Evolutionary conservation across 2,797 vertebrate species (phyloP), one percentile per base, ranked within the genome.

Genomic region (Halcyon smyrnensis): DNA sequence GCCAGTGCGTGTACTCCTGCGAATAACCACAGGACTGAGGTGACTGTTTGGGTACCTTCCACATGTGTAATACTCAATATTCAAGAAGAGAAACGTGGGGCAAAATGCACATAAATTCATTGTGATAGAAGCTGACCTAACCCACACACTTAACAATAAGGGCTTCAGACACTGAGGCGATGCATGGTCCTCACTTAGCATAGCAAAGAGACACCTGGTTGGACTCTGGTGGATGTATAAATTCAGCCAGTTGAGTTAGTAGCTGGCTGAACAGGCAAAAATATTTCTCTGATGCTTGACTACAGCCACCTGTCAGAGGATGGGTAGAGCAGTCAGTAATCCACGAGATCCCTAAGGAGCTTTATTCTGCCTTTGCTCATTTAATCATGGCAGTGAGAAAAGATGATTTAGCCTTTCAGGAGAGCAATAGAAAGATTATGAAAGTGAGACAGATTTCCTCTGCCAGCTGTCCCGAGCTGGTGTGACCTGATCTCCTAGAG

Each of bases 221-320:
- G 75, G 32, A 21, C 30, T 69, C 62, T 28, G 45, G 20, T 30
- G 17, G 23, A 9, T 5, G 41, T 46, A n/a, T 67, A 37, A 54
- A 73, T 36, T 78, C 60, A 86, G n/a, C 28, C 69, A 54, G 8
- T 8, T 63, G 73, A 62, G 62, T 51, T 43, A 70, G 81, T 15
- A 90, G 18, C 34, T 81, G 18, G 14, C 53, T 74, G 85, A 93
- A 43, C 11, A 79, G 73, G 39, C 43, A 32, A 34, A 67, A 74
- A 18, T 11, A 60, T 60, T 86, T 93, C 77, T 70, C 85, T 90
- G 80, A 67, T 79, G 36, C 85, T 94, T 93, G 91, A 60, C 80
- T 96, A 95, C 92, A 96, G 91, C 93, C 93, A 95, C 73, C 85
- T 84, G 87, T 76, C 85, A 94, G 83, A 78, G 60, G 70, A 56